phyloP scores from a whole-genome alignment of 1,140 invertebrate genomes.

The Acromyrmex heyeri region DNA sequence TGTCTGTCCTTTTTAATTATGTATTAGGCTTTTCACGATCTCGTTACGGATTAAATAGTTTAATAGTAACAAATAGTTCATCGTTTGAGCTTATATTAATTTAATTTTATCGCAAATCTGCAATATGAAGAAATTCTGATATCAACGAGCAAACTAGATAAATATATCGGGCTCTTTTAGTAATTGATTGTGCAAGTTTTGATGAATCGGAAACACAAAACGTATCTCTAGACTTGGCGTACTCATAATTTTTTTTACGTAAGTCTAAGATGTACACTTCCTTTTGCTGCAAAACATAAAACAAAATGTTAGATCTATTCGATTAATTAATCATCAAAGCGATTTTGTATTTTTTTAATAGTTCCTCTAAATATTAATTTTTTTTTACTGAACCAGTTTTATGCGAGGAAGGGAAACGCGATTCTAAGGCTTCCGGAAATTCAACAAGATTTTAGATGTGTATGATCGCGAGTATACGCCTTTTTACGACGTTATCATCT shows the following conservation, averaged over 20 bases:
- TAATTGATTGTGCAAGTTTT: constrained; percentile 11
- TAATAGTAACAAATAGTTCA: neutral
- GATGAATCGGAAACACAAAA: neutral
- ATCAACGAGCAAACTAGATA: neutral
- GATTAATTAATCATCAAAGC: neutral
- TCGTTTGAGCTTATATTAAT: neutral
- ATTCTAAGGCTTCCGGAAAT: neutral
- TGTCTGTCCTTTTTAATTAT: too few species aligned
- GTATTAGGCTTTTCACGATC: too few species aligned
- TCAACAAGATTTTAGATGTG: neutral
- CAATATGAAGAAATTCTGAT: neutral
- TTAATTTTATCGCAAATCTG: neutral
- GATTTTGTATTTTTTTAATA: neutral
- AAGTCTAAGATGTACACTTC: neutral
- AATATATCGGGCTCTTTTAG: neutral
- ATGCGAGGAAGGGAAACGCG: neutral
- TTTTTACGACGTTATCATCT: constrained; percentile 18
- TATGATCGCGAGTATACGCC: neutral
- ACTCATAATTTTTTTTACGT: constrained; percentile 3
- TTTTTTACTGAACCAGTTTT: neutral
- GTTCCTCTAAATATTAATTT: neutral
- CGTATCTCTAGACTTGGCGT: constrained; percentile 6
- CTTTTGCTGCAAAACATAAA: neutral
- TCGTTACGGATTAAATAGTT: neutral
- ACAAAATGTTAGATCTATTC: neutral